Evolutionary conservation across 92 coral and sea anemone genomes (phyloP), one percentile per base, ranked within the genome.

Genomic region (Blastomussa wellsi): DNA sequence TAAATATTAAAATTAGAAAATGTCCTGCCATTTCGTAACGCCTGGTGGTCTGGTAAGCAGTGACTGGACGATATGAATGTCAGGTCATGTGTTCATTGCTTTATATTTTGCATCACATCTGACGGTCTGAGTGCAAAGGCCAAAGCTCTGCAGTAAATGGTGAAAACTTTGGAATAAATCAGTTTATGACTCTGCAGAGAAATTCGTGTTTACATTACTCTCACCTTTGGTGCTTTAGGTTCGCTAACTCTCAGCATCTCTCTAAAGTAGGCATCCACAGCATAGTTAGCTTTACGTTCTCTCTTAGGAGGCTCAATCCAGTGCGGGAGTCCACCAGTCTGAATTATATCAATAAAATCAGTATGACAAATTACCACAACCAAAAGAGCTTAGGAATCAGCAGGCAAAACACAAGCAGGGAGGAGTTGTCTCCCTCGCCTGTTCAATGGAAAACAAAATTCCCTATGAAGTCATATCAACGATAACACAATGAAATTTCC

Each of bases 231-330:
- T 48, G 98, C 98, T 82, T 96, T 96, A 51, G 99, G 99, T 69
- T 96, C 99, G 48, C 98, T 96, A 79, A 96, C 98, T 83, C 99
- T 85, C 60, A 96, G 75, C 88, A 95, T 95, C 81, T 96, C 99
- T 29, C 99, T 76, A 85, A 96, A 96, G 95, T 96, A 96, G 12
- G 98, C 97, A 65, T 96, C 99, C 24, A 96, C 99, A 32, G 99
- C 99, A 78, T 96, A 96, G 90, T 96, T 96, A 7, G 99, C 99
- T 81, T 96, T 96, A 39, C 99, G 95, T 55, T 96, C 99, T 72
- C 99, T 91, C 86, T 96, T 96, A 0, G 99, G 99, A 9, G 99
- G 99, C 87, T 96, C 99, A 86, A 96, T 96, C 99, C 99, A 96
- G 81, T 91, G 98, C 55, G 94, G 98, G 16, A 96, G 41, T 19